Percentiles rank a stretch among this genome's conserved stretches.
Conservation (phyloP, 2,113 vertebrate genomes). For the Microcebus murinus region DNA sequence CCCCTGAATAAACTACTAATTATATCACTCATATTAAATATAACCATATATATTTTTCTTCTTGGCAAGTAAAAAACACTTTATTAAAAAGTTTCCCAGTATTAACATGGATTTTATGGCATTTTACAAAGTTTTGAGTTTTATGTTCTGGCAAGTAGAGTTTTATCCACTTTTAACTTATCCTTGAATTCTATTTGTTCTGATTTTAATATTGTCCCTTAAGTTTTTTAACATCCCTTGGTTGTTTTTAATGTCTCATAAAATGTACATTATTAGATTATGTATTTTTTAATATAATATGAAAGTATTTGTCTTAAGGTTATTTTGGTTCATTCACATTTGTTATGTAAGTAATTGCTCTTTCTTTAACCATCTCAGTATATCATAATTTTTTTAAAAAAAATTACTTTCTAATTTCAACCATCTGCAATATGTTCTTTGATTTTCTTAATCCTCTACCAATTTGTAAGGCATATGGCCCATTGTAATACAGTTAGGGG, state of each 20-base stretch:
- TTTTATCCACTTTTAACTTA: neutral
- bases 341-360: neutral
- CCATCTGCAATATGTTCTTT: neutral
- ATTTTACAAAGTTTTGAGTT: neutral
- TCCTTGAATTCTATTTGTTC: neutral
- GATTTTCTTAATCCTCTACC: neutral
- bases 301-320: neutral
- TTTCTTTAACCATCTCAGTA: neutral
- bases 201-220: neutral
- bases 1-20: neutral
- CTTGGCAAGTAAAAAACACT: neutral
- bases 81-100: neutral
- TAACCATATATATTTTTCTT: neutral
- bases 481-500: neutral
- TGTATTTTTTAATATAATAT: neutral
- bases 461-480: neutral
- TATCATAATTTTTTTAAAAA: neutral
- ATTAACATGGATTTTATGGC: neutral
- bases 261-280: neutral
- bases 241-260: neutral
- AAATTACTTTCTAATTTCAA: constrained; percentile 26
- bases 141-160: neutral
- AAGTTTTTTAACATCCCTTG: neutral
- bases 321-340: neutral
- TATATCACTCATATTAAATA: neutral